These are phyloP conservation scores for Troides helena DNA, from an alignment of 2,888 invertebrate genomes.

Conservation along the genomic window DNA sequence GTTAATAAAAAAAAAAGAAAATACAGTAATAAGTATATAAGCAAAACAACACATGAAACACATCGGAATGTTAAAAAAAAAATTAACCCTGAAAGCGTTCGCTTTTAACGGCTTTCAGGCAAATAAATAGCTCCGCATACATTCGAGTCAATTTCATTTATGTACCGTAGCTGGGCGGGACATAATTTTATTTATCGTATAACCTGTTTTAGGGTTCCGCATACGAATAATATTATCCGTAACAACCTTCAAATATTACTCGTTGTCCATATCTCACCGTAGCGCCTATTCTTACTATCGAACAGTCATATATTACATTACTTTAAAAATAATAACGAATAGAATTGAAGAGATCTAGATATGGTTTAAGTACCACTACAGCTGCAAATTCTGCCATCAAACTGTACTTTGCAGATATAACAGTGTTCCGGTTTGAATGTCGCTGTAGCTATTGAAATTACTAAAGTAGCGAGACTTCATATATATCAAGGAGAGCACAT, in stretches of 20 bases:
- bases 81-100: constrained; percentile 2
- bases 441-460: too few species aligned
- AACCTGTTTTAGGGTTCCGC: constrained; percentile 20
- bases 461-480: too few species aligned
- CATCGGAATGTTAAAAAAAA: constrained; percentile 9
- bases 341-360: too few species aligned
- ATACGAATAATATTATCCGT: constrained; percentile 17
- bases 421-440: too few species aligned
- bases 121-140: constrained; percentile 26
- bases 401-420: too few species aligned
- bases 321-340: too few species aligned
- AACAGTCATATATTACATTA: too few species aligned
- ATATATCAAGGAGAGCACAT: too few species aligned
- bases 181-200: constrained; percentile 29
- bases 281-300: too few species aligned
- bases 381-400: too few species aligned
- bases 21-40: not conserved
- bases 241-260: constrained; percentile 9
- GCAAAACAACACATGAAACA: not conserved
- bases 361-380: too few species aligned
- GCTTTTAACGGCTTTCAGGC: constrained; percentile 12
- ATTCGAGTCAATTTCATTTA: constrained; percentile 28
- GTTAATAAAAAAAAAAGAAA: not conserved
- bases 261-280: not conserved
- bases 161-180: constrained; percentile 11